These are phyloP conservation scores for Siderastrea radians DNA, from an alignment of 92 coral and sea anemone species.

Conservation along the genomic window DNA sequence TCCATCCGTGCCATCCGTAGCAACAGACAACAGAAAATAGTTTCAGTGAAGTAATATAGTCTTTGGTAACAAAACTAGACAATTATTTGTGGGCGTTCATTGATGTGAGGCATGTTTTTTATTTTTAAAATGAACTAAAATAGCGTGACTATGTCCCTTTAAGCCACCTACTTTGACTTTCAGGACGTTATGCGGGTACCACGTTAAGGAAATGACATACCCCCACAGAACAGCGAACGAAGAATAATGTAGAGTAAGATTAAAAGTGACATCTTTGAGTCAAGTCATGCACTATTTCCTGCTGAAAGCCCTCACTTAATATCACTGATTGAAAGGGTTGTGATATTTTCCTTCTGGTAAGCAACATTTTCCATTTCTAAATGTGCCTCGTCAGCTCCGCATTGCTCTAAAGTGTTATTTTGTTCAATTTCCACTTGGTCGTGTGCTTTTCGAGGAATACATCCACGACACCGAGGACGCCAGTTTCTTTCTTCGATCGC, in stretches of 20 bases:
- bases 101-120: too few species aligned
- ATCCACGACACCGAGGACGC: constrained; percentile 3
- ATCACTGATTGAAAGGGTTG: neutral
- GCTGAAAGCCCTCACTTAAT: neutral
- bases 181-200: too few species aligned
- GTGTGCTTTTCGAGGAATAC: constrained; percentile 2
- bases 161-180: too few species aligned
- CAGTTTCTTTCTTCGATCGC: constrained; percentile 41
- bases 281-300: neutral
- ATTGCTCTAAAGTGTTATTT: neutral
- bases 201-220: too few species aligned
- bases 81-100: too few species aligned
- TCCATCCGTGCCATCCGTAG: too few species aligned
- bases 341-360: neutral
- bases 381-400: neutral
- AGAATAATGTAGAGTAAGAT: neutral
- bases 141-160: too few species aligned
- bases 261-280: neutral
- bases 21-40: too few species aligned
- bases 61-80: too few species aligned
- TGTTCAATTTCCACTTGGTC: neutral
- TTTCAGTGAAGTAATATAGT: too few species aligned
- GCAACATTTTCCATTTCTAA: neutral
- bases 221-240: too few species aligned
- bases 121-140: too few species aligned